Conservation (phyloP, 2,888 invertebrate genomes). For the Xanthostigma xanthostigma region DNA sequence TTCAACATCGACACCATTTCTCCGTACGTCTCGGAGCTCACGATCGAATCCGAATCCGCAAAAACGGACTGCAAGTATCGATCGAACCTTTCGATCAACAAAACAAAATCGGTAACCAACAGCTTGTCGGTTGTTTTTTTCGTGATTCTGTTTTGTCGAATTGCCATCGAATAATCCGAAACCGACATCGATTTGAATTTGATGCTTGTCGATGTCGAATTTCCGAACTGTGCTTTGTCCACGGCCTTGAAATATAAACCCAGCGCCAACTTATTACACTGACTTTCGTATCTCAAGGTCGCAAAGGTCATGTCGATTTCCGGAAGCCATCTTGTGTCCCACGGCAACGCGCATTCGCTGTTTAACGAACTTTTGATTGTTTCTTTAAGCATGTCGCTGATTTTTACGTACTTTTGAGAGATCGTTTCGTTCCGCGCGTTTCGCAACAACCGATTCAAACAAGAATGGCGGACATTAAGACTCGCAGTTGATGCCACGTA, state of each 20-base stretch:
- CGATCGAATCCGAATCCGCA: conserved; percentile 16
- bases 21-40: conserved; percentile 29
- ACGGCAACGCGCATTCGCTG: conserved; percentile 14
- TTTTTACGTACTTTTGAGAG: too few species aligned
- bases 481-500: too few species aligned
- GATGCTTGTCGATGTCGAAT: conserved; percentile 1
- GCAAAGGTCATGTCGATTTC: conserved; percentile 11
- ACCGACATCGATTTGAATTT: too few species aligned
- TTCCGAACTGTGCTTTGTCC: conserved; percentile 14
- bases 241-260: conserved; percentile 31
- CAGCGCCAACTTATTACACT: conserved; percentile 29
- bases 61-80: conserved; percentile 29
- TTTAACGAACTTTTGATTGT: too few species aligned
- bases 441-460: too few species aligned
- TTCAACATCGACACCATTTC: conserved; percentile 32
- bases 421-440: too few species aligned
- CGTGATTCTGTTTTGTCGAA: conserved; percentile 24
- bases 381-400: too few species aligned
- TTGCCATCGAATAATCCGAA: too few species aligned
- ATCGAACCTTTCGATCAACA: conserved; percentile 33
- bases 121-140: conserved; percentile 36
- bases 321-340: conserved; percentile 24
- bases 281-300: too few species aligned
- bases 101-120: conserved; percentile 35
- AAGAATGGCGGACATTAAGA: too few species aligned